Conservation (phyloP, 1,140 invertebrate genomes). For the Rhopalosiphum padi region DNA sequence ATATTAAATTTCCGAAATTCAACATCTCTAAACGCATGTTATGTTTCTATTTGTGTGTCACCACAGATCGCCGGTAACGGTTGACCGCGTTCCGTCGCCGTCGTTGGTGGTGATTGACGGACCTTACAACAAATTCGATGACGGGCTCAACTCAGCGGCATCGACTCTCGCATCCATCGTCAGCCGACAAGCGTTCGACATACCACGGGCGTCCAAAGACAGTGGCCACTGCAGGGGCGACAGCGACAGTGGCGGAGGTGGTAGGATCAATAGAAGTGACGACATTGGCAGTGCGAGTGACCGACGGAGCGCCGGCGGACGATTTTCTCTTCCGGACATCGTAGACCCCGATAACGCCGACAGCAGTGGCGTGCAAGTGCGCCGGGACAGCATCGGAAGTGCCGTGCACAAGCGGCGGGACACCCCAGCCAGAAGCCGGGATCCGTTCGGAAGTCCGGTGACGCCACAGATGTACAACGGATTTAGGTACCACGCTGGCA, state of each 20-base stretch:
- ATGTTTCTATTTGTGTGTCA: background rate
- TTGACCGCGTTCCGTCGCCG: background rate
- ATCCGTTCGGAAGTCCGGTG: slow-evolving; percentile 44
- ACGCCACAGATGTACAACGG: slow-evolving; percentile 29
- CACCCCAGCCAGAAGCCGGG: background rate
- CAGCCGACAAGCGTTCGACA: slow-evolving; percentile 48
- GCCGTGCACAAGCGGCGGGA: background rate
- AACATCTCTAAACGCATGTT: background rate
- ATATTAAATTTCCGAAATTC: background rate
- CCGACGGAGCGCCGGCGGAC: background rate
- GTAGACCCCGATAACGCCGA: background rate
- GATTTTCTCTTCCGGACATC: background rate
- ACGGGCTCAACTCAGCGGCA: slow-evolving; percentile 15
- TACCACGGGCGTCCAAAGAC: background rate
- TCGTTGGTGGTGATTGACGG: background rate
- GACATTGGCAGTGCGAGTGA: background rate
- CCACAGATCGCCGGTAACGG: background rate
- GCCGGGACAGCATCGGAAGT: background rate
- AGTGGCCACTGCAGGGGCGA: no score
- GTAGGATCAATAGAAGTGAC: no score
- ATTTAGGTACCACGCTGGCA: background rate
- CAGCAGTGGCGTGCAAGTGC: background rate
- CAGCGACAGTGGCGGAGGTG: no score
- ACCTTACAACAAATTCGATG: background rate
- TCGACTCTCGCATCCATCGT: slow-evolving; percentile 43